These are phyloP conservation scores for Epinephelus coioides DNA, from an alignment of 2,797 vertebrate species.

Conservation along the genomic window DNA sequence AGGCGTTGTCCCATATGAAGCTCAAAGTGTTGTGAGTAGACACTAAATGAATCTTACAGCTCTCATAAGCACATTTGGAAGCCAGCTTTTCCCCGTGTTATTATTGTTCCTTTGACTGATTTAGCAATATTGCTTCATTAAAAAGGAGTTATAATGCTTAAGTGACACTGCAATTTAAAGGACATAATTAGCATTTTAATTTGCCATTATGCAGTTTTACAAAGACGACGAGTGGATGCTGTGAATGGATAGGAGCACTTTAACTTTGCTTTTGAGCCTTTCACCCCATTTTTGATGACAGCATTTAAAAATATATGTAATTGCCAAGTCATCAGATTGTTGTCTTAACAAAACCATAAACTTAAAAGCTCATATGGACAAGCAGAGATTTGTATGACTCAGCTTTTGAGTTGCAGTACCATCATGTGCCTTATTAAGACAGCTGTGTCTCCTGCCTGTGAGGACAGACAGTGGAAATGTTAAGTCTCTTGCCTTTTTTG, in stretches of 20 bases:
- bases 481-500: constrained; percentile 22
- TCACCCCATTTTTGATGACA: background rate
- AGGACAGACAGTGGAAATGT: constrained; percentile 11
- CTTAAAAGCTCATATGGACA: background rate
- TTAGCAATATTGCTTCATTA: constrained; percentile 28
- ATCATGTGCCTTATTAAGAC: background rate
- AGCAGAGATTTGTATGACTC: constrained; percentile 11
- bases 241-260: background rate
- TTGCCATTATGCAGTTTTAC: background rate
- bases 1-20: constrained; percentile 89
- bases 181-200: constrained; percentile 8
- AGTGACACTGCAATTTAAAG: background rate
- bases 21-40: constrained; percentile 94
- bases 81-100: background rate
- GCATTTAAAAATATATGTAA: background rate
- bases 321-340: background rate
- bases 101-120: constrained; percentile 7
- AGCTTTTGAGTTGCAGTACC: constrained; percentile 1
- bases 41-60: background rate
- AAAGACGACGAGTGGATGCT: background rate
- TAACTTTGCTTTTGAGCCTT: background rate
- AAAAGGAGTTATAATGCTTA: constrained; percentile 14
- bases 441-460: background rate
- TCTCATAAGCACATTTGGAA: constrained; percentile 16
- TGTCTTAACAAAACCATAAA: background rate